phyloP scores from a whole-genome alignment of 2,113 vertebrate species.

The Dipodomys ordii region DNA sequence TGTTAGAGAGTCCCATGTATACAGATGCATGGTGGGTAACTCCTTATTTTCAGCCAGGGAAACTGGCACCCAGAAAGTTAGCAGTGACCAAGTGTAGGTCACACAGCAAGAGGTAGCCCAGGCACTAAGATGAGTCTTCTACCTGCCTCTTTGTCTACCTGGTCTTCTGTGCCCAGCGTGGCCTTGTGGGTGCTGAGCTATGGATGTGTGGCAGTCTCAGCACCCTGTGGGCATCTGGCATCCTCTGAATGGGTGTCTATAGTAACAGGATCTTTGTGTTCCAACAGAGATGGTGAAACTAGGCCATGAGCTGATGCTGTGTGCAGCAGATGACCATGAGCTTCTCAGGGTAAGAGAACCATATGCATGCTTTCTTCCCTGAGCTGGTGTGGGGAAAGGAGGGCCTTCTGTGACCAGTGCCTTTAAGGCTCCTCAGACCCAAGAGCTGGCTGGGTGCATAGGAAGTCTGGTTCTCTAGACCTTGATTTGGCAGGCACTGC shows the following conservation, averaged over 20 bases:
- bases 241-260: neutral
- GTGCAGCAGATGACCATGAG: constrained; percentile 86
- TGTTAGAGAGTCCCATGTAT: neutral
- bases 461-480: neutral
- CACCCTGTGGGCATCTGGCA: too few species aligned
- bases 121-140: neutral
- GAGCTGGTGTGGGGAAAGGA: neutral
- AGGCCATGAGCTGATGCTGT: constrained; percentile 90
- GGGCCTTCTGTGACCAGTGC: neutral
- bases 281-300: constrained; percentile 88
- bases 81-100: neutral
- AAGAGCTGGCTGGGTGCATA: neutral
- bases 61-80: neutral
- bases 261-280: constrained; percentile 27
- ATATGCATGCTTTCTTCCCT: neutral
- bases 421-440: neutral
- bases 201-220: neutral
- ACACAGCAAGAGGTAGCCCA: neutral
- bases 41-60: neutral
- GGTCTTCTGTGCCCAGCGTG: neutral
- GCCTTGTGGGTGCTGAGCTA: neutral
- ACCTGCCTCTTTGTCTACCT: neutral
- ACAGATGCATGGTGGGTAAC: neutral
- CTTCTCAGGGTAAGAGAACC: constrained; percentile 88
- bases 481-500: neutral